A percentile compares a stretch with the other conserved stretches of the same genome.
These are phyloP conservation scores for Siniperca scherzeri DNA, from an alignment of 2,797 vertebrate genomes.

Conservation along the genomic window DNA sequence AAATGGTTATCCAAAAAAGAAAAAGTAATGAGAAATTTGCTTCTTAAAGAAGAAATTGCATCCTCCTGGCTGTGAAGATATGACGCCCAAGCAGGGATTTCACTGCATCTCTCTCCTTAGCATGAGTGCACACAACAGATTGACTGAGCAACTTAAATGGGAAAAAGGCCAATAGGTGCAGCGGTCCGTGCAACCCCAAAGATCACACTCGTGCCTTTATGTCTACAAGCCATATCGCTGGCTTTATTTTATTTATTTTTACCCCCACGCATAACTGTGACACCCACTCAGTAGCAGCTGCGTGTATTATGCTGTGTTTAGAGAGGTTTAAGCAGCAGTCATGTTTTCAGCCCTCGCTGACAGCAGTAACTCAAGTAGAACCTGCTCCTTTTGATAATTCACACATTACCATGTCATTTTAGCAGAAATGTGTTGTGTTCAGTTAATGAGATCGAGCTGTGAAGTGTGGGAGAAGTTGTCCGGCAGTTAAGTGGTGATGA, in stretches of 20 bases:
- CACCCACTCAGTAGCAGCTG: slow-evolving; percentile 34
- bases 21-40: slow-evolving; percentile 66
- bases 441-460: slow-evolving; percentile 56
- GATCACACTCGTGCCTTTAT: slow-evolving; percentile 50
- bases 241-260: not conserved
- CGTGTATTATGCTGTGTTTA: slow-evolving; percentile 45
- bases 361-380: slow-evolving; percentile 52
- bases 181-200: slow-evolving; percentile 50
- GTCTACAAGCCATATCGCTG: slow-evolving; percentile 34
- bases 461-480: slow-evolving; percentile 41
- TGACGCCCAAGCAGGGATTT: slow-evolving; percentile 46
- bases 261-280: not conserved
- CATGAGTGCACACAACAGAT: slow-evolving; percentile 69
- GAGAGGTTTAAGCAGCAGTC: slow-evolving; percentile 44
- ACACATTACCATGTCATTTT: slow-evolving; percentile 33
- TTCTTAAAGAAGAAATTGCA: slow-evolving; percentile 60
- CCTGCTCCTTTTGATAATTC: slow-evolving; percentile 58
- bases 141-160: slow-evolving; percentile 59
- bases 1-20: slow-evolving; percentile 55
- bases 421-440: slow-evolving; percentile 35
- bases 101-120: slow-evolving; percentile 59
- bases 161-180: slow-evolving; percentile 68
- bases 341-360: slow-evolving; percentile 47
- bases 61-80: slow-evolving; percentile 40
- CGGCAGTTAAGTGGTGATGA: slow-evolving; percentile 31